phyloP scores from a whole-genome alignment of 2,113 vertebrate species.

The Pycnonotus jocosus region DNA sequence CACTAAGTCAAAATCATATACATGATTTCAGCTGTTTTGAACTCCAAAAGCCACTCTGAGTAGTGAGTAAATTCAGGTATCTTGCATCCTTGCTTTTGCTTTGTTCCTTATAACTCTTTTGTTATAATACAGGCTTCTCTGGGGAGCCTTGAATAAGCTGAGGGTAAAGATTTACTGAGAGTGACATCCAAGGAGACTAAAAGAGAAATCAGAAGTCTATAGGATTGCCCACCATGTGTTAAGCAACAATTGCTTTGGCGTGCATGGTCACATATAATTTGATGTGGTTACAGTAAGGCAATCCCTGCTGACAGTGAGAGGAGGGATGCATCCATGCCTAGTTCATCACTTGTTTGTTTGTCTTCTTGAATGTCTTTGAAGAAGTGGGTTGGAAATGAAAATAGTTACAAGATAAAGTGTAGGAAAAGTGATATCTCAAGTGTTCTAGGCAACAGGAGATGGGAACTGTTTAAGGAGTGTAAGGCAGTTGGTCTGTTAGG shows the following conservation, averaged over 20 bases:
- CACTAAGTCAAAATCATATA: not conserved
- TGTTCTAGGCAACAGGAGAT: not conserved
- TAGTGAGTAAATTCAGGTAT: not conserved
- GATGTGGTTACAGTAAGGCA: constrained; percentile 18
- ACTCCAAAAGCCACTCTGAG: not conserved
- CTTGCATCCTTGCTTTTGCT: not conserved
- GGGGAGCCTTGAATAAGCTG: not conserved
- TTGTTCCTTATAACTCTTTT: not conserved
- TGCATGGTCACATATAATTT: not conserved
- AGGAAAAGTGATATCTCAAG: not conserved
- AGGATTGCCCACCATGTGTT: not conserved
- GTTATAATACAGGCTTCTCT: not conserved
- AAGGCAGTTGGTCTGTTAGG: not conserved
- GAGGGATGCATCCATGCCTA: not conserved
- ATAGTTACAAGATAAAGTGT: not conserved
- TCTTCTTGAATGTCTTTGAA: not conserved
- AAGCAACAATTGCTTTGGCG: not conserved
- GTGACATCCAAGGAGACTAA: not conserved
- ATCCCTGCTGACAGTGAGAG: not conserved
- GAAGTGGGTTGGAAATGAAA: not conserved
- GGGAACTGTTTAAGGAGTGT: not conserved
- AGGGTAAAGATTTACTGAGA: not conserved
- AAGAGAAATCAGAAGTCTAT: not conserved
- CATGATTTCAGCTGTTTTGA: not conserved
- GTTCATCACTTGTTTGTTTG: not conserved